phyloP scores from a whole-genome alignment of 2,888 invertebrate genomes.

The Conomelus anceps region DNA sequence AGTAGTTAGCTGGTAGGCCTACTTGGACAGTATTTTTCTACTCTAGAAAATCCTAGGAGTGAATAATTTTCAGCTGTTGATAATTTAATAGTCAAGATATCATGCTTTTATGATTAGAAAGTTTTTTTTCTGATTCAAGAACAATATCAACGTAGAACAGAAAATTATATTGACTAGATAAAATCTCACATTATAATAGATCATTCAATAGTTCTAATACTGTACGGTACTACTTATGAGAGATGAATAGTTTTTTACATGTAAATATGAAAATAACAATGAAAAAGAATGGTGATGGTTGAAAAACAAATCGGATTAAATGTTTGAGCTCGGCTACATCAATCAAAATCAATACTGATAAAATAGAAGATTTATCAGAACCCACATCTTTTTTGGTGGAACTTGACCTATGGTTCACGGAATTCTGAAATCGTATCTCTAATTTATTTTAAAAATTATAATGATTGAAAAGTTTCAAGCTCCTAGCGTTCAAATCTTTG shows the following conservation, averaged over 20 bases:
- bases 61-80: neutral
- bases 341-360: neutral
- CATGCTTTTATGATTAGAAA: neutral
- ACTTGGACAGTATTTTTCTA: neutral
- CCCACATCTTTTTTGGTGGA: too few relatives aligned
- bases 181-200: neutral
- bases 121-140: neutral
- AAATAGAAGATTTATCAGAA: too few relatives aligned
- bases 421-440: too few relatives aligned
- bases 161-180: neutral
- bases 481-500: too few relatives aligned
- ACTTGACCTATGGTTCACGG: too few relatives aligned
- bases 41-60: neutral
- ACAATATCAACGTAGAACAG: neutral
- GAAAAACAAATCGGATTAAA: neutral
- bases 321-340: neutral
- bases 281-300: too few relatives aligned
- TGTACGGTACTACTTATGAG: neutral
- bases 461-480: too few relatives aligned
- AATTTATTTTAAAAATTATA: too few relatives aligned
- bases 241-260: neutral
- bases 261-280: neutral
- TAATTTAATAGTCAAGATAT: neutral
- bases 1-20: neutral
- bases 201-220: neutral